Base-by-base conservation (phyloP, 2,797 vertebrate genomes). In the Rhinogobio ventralis region DNA sequence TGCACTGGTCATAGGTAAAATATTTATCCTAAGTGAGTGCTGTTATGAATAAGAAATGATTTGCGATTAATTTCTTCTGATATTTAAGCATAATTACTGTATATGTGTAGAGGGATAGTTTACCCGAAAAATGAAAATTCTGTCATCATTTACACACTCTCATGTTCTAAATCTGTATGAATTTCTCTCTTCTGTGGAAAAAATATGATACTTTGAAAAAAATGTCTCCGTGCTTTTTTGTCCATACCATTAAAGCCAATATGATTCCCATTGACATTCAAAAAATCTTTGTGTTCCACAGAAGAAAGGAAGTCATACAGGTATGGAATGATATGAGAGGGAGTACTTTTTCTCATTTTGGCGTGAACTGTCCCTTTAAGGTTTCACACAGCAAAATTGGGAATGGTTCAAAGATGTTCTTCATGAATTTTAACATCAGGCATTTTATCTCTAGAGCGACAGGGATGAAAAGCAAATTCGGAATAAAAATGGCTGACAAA, bases 21-120 rank as follows among this genome's bases (percentile, higher is more conserved):
- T 79, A 82, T 82, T 79, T 75, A 74, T 86, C 33, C 51, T 73
- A 57, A 36, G 75, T 46, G 57, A 85, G 78, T 71, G 53, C 64
- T 62, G 33, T 71, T 30, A 82, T 81, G 71, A 81, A 84, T 87
- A 85, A 87, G 55, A 69, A 72, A 85, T 79, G 25, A 62, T 33
- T 20, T 57, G 64, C 2, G 36, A 49, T 30, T 25, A 53, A 71
- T 83, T 10, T 33, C 5, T n/a, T 82, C 28, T 13, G 8, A 7
- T 28, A 28, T 82, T 62, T 7, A 23, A 60, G 17, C 30, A 7
- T 46, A 30, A 23, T 49, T 25, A 55, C 20, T n/a, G 20, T 36
- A 55, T 36, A 39, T 55, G 7, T 66, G 42, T 9, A 46, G 9
- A 13, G 15, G 42, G 60, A 49, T 11, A 49, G 39, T 62, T 57